Base-by-base conservation (phyloP, 1,140 invertebrate genomes). In the Cyclargus thomasi region DNA sequence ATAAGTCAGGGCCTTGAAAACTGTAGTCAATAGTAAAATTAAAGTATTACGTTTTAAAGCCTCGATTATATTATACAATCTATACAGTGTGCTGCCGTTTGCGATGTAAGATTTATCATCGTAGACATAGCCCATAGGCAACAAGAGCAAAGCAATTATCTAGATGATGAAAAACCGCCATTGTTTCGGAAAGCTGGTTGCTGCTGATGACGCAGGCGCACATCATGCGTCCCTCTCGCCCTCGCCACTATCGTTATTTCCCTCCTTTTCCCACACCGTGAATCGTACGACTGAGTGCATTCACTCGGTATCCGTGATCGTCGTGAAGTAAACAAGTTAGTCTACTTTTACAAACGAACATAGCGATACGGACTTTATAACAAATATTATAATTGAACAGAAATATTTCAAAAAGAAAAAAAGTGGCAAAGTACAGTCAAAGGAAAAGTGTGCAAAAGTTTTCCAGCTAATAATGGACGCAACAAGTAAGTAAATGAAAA, bases 401-500 rank as follows among this genome's bases (percentile, higher is more conserved):
- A 47, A 47, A 8, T 47, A 47, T 47, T 6, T 39, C 0, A 29
- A 29, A 29, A 29, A 29, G 8, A 29, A 29, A 4, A 29, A 5
- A 0, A 47, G 11, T 47, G 39, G 14, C 14, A 47, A 47, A 14
- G 11, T 47, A 47, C 11, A 47, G 14, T 8, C 39, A 47, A 47
- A 47, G 29, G 8, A 47, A 71, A 70, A 72, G 75, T 65, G 70
- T 70, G 62, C 78, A 79, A 86, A 88, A 83, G 83, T 85, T 81
- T 74, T 47, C 14, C 68, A 73, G 53, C 80, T 78, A 80, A 85
- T 70, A 75, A 89, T 89, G 86, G 86, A 89, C 80, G 86, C 86
- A 76, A 89, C 86, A 70, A 86, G 86, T 89, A 77, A 89, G 86
- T 86, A 74, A 79, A 74, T 69, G 75, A n/a, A n/a, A n/a, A n/a